phyloP scores from a whole-genome alignment of 2,113 vertebrate species.

The Neoarius graeffei region DNA sequence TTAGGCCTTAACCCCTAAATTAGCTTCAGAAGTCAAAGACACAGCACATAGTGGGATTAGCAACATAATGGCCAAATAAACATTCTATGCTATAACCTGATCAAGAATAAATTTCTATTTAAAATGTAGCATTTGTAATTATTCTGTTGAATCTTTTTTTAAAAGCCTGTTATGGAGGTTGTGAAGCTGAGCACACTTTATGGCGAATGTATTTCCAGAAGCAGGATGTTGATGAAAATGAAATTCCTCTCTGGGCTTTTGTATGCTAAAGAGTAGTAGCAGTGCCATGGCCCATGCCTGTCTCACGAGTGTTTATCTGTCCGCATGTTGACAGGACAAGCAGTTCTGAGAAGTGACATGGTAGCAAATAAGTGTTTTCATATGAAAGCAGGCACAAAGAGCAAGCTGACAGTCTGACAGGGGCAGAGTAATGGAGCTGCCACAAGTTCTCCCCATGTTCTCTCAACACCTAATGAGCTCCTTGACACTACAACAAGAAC shows the following conservation, averaged over 20 bases:
- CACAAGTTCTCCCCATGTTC: conserved; percentile 54
- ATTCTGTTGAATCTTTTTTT: neutral
- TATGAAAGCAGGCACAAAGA: conserved; percentile 63
- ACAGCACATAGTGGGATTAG: neutral
- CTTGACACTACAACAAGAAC: conserved; percentile 28
- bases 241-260: conserved; percentile 45
- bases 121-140: neutral
- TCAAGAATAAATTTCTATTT: neutral
- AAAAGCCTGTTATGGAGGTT: neutral
- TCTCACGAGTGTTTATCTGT: conserved; percentile 46
- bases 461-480: conserved; percentile 36
- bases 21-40: neutral
- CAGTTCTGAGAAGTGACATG: conserved; percentile 60
- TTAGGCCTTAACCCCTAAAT: neutral
- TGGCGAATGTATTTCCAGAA: neutral
- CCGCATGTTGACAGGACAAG: conserved; percentile 56
- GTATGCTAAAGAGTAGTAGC: conserved; percentile 27
- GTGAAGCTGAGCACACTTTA: conserved; percentile 3
- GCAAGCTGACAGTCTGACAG: conserved; percentile 63
- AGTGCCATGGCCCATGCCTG: conserved; percentile 25
- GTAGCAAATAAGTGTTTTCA: conserved; percentile 68
- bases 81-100: neutral
- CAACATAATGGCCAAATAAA: neutral
- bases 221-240: conserved; percentile 11
- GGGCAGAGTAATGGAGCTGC: conserved; percentile 69